Evolutionary conservation across 2,888 invertebrate genomes (phyloP).

Genomic region (Parascotia fuliginaria): DNA sequence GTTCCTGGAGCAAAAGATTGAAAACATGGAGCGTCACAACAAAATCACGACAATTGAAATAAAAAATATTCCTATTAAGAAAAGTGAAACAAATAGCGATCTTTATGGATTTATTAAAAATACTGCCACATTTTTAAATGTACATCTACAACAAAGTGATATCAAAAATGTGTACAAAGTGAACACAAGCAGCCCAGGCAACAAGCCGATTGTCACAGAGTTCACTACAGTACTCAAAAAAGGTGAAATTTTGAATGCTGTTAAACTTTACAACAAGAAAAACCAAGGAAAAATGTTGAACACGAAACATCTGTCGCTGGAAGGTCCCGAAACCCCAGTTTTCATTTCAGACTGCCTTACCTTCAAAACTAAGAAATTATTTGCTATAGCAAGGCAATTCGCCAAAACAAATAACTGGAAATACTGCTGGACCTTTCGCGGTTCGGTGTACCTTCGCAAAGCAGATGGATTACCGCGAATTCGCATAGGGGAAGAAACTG

Average conservation of each 20-base stretch:
- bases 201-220: neutral
- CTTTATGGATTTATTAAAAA: neutral
- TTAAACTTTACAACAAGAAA: neutral
- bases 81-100: neutral
- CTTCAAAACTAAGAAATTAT: neutral
- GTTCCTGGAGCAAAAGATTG: neutral
- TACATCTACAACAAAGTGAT: neutral
- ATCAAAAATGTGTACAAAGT: neutral
- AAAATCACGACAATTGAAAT: neutral
- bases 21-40: neutral
- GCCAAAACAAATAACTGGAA: neutral
- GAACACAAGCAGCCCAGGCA: neutral
- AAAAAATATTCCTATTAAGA: neutral
- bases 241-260: neutral
- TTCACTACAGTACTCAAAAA: neutral
- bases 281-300: neutral
- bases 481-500: neutral
- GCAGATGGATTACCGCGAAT: neutral
- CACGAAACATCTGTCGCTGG: neutral
- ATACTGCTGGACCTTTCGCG: neutral
- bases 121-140: neutral
- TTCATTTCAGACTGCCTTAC: neutral
- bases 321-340: neutral
- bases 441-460: neutral
- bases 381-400: neutral